Evolutionary conservation across 2,888 invertebrate species (phyloP).

Genomic region (Coecobrya sp.): DNA sequence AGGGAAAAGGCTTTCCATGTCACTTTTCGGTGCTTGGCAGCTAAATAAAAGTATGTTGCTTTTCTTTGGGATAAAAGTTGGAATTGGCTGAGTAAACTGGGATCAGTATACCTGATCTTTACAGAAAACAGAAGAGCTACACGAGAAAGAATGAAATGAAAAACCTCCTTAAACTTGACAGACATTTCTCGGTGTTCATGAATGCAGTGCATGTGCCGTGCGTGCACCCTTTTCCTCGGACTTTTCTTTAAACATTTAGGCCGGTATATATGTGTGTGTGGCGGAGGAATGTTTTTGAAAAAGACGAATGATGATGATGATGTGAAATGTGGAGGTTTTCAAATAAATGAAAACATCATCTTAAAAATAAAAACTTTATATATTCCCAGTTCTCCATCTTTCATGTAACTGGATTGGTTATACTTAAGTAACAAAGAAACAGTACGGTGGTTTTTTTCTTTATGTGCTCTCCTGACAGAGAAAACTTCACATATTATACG

Average conservation of each 20-base stretch:
- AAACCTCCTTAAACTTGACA: conserved; percentile 32
- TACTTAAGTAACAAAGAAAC: not conserved
- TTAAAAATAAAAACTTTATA: conserved; percentile 60
- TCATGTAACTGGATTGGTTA: not conserved
- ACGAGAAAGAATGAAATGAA: conserved; percentile 47
- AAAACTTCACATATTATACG: conserved; percentile 20
- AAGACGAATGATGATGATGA: conserved; percentile 60
- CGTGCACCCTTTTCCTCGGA: not conserved
- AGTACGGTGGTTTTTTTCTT: not conserved
- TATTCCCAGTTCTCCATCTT: not conserved
- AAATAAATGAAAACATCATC: conserved; percentile 73
- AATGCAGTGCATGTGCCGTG: not conserved
- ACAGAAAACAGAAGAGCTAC: conserved; percentile 16
- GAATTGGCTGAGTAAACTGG: conserved; percentile 63
- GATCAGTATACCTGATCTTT: conserved; percentile 57
- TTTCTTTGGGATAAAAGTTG: conserved; percentile 59
- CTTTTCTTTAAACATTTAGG: not conserved
- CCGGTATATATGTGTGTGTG: not conserved
- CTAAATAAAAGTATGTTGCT: conserved; percentile 17
- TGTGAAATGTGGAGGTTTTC: conserved; percentile 67
- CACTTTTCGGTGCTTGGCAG: not conserved
- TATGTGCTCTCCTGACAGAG: conserved; percentile 15
- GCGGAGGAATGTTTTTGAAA: conserved; percentile 8
- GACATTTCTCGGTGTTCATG: conserved; percentile 62
- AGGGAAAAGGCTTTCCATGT: not conserved